Conservation (phyloP, 35 echinoderm and acorn worm species). For the Lytechinus variegatus region DNA sequence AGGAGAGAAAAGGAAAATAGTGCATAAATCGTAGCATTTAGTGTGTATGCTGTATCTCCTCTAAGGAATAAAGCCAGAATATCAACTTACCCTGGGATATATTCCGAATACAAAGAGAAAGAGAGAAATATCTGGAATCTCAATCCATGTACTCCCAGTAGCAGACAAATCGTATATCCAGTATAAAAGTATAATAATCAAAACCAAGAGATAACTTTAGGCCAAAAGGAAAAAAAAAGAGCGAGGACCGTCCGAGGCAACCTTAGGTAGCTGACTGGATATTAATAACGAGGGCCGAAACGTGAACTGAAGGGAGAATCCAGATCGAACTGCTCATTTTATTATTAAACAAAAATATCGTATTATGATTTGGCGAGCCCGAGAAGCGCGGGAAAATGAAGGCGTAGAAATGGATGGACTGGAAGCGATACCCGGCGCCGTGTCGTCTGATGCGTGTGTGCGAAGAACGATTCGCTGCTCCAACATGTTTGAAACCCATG, state of each 20-base stretch:
- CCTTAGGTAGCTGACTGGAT: not conserved
- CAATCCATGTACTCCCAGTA: not conserved
- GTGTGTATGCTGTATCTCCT: not conserved
- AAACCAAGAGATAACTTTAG: slow-evolving; percentile 12
- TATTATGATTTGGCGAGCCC: not conserved
- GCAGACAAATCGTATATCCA: not conserved
- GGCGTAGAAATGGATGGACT: not conserved
- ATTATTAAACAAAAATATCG: slow-evolving; percentile 7
- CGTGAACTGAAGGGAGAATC: not conserved
- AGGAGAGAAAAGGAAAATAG: not conserved
- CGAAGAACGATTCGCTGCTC: not conserved
- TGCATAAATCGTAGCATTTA: not conserved
- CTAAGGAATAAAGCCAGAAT: not conserved
- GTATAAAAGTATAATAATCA: not conserved
- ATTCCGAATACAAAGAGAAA: not conserved
- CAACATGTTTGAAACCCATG: not conserved
- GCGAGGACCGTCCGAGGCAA: not conserved
- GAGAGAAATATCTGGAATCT: not conserved
- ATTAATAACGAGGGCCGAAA: slow-evolving; percentile 10
- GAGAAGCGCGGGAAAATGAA: not conserved
- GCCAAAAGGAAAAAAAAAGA: not conserved
- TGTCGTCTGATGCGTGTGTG: not conserved
- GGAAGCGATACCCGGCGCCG: not conserved
- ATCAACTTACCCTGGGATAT: not conserved
- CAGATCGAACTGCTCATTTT: not conserved